Evolutionary conservation across 2,888 invertebrate genomes (phyloP).

Genomic region (Polymixis flavicincta): DNA sequence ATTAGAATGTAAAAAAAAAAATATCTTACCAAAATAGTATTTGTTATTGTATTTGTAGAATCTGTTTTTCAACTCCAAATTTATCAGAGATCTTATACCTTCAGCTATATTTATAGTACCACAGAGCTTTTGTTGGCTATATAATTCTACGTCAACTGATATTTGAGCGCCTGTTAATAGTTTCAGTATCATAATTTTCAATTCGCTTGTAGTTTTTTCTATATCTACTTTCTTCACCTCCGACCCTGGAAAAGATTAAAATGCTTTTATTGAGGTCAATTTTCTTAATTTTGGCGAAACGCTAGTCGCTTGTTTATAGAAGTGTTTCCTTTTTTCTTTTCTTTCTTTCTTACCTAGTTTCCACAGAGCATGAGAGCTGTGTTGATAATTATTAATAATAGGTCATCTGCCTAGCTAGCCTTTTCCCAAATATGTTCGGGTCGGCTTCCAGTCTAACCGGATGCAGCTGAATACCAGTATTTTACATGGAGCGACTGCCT

Average conservation of each 20-base stretch:
- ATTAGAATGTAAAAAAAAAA: background rate
- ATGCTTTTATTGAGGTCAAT: background rate
- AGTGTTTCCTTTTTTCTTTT: background rate
- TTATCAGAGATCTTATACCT: background rate
- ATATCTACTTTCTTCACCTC: fast-evolving
- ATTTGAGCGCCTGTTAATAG: fast-evolving
- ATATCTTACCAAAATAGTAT: background rate
- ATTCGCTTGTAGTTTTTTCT: background rate
- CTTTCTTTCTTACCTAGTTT: no score
- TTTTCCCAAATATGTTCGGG: no score
- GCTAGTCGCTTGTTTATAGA: no score
- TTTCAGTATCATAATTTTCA: background rate
- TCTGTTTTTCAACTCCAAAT: no score
- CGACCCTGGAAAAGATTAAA: background rate
- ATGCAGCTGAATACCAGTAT: no score
- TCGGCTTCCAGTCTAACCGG: no score
- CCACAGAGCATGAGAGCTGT: no score
- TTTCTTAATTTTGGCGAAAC: background rate
- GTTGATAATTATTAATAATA: no score
- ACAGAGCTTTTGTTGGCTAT: fast-evolving
- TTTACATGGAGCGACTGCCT: no score
- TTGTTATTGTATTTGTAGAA: background rate
- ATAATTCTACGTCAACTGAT: background rate
- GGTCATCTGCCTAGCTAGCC: no score
- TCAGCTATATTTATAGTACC: background rate